Evolutionary conservation across 2,113 vertebrate genomes (phyloP).

Genomic region (Hydropotes inermis): DNA sequence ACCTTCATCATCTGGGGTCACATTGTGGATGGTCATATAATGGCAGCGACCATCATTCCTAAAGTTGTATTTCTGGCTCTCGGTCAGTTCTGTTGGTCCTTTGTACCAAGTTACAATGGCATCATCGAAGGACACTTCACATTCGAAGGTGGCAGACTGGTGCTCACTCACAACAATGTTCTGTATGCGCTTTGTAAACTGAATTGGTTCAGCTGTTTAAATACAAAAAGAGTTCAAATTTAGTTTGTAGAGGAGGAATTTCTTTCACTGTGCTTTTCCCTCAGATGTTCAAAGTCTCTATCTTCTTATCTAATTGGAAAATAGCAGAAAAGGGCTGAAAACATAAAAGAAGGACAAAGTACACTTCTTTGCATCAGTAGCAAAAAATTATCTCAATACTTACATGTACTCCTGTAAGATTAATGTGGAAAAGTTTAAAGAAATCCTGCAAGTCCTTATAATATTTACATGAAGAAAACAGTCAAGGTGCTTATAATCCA

Average conservation of each 20-base stretch:
- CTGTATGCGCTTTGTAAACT: constrained; percentile 99
- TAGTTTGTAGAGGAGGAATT: background rate
- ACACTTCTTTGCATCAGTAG: background rate
- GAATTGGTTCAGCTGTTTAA: constrained; percentile 95
- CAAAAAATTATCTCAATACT: background rate
- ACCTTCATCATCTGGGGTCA: constrained; percentile 98
- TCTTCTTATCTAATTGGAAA: background rate
- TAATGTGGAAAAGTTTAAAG: background rate
- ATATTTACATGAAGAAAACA: background rate
- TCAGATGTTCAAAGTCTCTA: background rate
- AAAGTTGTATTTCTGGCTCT: constrained; percentile 97
- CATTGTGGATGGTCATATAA: constrained; percentile 98
- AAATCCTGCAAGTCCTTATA: background rate
- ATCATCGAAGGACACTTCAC: constrained; percentile 98
- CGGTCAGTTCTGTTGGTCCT: constrained; percentile 92
- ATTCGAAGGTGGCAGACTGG: constrained; percentile 96
- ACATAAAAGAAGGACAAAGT: background rate
- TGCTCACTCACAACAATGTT: constrained; percentile 97
- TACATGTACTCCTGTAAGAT: background rate
- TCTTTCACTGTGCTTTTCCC: background rate
- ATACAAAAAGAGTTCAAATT: constrained; percentile 43
- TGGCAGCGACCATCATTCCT: constrained; percentile 94
- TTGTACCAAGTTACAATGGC: constrained; percentile 99
- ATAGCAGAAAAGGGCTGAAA: background rate
- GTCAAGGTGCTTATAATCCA: background rate